Base-by-base conservation (phyloP, 2,797 vertebrate genomes). In the Tolypeutes matacus region DNA sequence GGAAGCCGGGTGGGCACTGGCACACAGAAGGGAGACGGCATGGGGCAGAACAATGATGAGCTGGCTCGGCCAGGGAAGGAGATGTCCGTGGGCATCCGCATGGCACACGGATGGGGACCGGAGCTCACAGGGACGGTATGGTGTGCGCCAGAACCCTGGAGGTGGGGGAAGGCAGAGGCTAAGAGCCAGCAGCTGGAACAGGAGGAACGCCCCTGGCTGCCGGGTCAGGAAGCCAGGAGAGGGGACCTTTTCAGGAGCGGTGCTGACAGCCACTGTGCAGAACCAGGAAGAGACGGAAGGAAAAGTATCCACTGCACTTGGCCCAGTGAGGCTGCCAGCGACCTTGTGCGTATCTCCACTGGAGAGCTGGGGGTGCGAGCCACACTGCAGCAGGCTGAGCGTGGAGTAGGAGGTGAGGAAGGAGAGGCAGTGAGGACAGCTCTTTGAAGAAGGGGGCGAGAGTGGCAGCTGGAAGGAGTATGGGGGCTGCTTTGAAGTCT, bases 271-370 rank as follows among this genome's bases (percentile, higher is more conserved):
- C 49, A 17, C 31, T 13, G n/a, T 12, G 36, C 18, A 84, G 27
- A 58, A 1, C 0, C 29, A 51, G 86, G 78, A 70, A 86, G 67
- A 77, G 42, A n/a, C 49, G 23, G 75, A 36, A 90, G 34, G 39
- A 69, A 76, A 95, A 84, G 83, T 80, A 89, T 73, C 83, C 49
- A 49, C 25, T 34, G 60, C 29, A 58, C 53, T 70, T 91, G 70
- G 83, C 83, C 65, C 60, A 29, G 34, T 75, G 86, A 92, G 67
- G 14, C 53, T 12, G 4, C n/a, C 72, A 73, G 67, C 56, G 78
- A 69, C 94, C 91, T 95, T 86, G 78, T 85, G 36, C 5, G 87
- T 65, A 67, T 78, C 95, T 81, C 53, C 60, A 36, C 3, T 49
- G 72, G 34, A 46, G 20, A 80, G 69, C 27, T 23, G 25, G 39